Conservation (phyloP, 2,797 vertebrate species). For the Selene dorsalis region DNA sequence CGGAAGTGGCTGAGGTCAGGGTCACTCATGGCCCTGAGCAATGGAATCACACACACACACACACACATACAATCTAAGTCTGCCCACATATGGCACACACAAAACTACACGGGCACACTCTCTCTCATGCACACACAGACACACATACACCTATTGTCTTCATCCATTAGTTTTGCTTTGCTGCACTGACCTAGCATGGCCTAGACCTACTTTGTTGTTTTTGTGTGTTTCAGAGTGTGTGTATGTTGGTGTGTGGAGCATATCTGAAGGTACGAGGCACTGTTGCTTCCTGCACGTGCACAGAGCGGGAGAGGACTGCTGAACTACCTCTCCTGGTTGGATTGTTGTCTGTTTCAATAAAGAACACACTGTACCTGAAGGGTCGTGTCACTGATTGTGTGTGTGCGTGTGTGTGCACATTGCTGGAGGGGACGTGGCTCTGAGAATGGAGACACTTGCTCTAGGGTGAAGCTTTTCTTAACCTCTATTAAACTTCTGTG, state of each 20-base stretch:
- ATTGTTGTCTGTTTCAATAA: constrained; percentile 57
- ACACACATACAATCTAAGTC: constrained; percentile 1
- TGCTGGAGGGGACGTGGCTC: constrained; percentile 23
- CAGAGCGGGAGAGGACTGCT: constrained; percentile 2
- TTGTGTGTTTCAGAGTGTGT: constrained; percentile 9
- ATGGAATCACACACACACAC: constrained; percentile 12
- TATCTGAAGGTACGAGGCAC: constrained; percentile 47
- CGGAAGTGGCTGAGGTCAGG: constrained; percentile 54
- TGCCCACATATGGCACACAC: constrained; percentile 44
- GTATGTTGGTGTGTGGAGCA: constrained; percentile 28
- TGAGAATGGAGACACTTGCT: constrained; percentile 40
- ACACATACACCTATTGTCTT: constrained; percentile 67
- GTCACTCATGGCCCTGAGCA: constrained; percentile 52
- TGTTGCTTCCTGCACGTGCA: constrained; percentile 44
- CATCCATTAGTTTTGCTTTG: constrained; percentile 72
- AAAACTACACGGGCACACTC: constrained; percentile 19
- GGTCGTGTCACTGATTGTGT: not conserved
- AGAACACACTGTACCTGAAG: constrained; percentile 49
- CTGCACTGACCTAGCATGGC: constrained; percentile 61
- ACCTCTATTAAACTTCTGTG: constrained; percentile 58
- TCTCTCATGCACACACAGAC: constrained; percentile 13
- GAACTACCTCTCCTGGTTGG: constrained; percentile 33
- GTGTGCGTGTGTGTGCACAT: not conserved
- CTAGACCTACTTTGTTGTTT: constrained; percentile 64
- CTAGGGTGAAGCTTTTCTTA: constrained; percentile 58